A percentile compares a stretch with the other conserved stretches of the same genome.
phyloP scores from a whole-genome alignment of 2,797 vertebrate genomes.

The Gymnothorax javanicus region DNA sequence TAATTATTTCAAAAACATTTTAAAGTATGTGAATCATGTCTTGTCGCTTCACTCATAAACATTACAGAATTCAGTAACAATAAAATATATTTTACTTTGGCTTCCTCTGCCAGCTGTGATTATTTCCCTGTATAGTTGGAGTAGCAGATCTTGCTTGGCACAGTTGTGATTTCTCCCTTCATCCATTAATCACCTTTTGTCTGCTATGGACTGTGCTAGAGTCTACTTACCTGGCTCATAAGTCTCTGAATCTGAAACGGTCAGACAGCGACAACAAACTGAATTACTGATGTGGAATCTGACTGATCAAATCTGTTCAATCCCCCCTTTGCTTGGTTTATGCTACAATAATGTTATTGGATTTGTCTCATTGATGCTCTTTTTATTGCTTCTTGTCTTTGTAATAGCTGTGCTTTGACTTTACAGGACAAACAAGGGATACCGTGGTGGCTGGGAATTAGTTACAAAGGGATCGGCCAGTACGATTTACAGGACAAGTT shows the following conservation, averaged over 20 bases:
- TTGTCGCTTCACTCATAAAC: neutral
- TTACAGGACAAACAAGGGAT: conserved; percentile 96
- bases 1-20: neutral
- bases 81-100: neutral
- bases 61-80: neutral
- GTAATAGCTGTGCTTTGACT: conserved; percentile 44
- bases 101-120: neutral
- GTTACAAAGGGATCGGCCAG: conserved; percentile 96
- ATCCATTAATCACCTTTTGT: conserved; percentile 12
- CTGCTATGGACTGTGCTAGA: conserved; percentile 16
- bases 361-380: conserved; percentile 49
- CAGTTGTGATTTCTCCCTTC: conserved; percentile 24
- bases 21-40: neutral
- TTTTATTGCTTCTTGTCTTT: conserved; percentile 41
- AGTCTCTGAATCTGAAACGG: conserved; percentile 58
- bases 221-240: conserved; percentile 47
- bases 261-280: conserved; percentile 57
- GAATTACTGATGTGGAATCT: conserved; percentile 42
- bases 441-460: conserved; percentile 97
- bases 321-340: conserved; percentile 57
- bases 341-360: conserved; percentile 54
- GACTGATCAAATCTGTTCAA: conserved; percentile 53
- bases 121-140: neutral
- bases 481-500: conserved; percentile 96
- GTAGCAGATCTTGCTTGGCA: neutral